A percentile compares a stretch with the other conserved stretches of the same genome.
Evolutionary conservation across 2,888 invertebrate genomes (phyloP).

Genomic region (Orchesella flavescens): DNA sequence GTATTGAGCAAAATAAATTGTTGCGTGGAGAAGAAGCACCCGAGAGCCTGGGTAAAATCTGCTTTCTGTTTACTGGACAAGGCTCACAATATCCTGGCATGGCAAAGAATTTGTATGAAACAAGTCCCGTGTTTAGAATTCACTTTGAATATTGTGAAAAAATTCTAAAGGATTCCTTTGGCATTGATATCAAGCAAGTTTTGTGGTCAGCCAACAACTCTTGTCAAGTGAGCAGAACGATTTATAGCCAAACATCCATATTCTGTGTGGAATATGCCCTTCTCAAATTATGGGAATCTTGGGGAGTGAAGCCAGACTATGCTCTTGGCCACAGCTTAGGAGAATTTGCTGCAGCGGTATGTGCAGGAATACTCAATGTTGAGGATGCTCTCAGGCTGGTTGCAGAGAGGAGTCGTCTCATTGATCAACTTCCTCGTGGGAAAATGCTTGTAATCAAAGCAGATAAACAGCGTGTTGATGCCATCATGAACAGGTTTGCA

Average conservation of each 20-base stretch:
- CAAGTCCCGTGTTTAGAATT: constrained; percentile 39
- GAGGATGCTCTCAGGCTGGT: constrained; percentile 60
- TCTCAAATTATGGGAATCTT: constrained; percentile 56
- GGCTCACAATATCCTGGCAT: constrained; percentile 55
- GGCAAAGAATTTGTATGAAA: constrained; percentile 43
- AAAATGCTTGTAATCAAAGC: constrained; percentile 55
- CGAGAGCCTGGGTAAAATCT: constrained; percentile 4
- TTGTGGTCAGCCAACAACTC: constrained; percentile 50
- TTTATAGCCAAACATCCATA: constrained; percentile 63
- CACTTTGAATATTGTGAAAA: constrained; percentile 52
- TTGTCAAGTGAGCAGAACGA: constrained; percentile 46
- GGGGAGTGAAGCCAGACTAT: constrained; percentile 56
- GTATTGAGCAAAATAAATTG: constrained; percentile 14
- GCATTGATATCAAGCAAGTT: constrained; percentile 14
- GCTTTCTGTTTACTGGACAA: constrained; percentile 57
- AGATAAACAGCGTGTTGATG: neutral
- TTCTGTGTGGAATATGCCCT: constrained; percentile 61
- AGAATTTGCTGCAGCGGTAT: constrained; percentile 62
- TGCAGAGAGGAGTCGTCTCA: constrained; percentile 47
- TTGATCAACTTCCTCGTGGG: constrained; percentile 53
- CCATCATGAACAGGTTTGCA: constrained; percentile 5
- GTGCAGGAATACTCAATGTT: constrained; percentile 49
- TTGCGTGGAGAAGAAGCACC: neutral
- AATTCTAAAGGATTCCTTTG: constrained; percentile 18
- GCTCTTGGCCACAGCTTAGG: constrained; percentile 66